These are phyloP conservation scores for Sebastes oblongus DNA, from an alignment of 2,797 vertebrate genomes.

Conservation along the genomic window DNA sequence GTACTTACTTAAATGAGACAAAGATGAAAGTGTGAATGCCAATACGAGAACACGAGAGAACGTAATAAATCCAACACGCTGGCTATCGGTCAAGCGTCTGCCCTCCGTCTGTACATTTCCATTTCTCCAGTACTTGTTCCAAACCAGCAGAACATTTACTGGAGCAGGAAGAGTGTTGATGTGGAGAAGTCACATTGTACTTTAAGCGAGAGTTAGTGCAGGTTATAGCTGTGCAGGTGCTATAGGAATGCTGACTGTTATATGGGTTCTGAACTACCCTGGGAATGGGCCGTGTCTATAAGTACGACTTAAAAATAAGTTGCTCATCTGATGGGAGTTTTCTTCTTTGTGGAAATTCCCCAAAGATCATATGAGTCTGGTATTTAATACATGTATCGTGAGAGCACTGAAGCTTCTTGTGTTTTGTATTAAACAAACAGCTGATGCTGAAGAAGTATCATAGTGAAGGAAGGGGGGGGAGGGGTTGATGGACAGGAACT, in stretches of 20 bases:
- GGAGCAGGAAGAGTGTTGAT: not conserved
- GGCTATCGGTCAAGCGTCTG: not conserved
- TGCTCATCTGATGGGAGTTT: not conserved
- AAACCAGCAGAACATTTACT: not conserved
- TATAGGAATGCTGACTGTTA: not conserved
- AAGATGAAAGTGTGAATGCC: not conserved
- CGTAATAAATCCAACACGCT: not conserved
- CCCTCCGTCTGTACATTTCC: not conserved
- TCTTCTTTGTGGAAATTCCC: not conserved
- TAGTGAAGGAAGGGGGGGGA: not conserved
- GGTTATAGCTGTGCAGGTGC: not conserved
- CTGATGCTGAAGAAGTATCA: not conserved
- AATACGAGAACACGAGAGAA: not conserved
- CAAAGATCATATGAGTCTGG: not conserved
- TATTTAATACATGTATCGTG: not conserved
- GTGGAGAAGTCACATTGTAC: not conserved
- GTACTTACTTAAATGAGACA: not conserved
- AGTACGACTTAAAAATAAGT: not conserved
- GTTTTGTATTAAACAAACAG: not conserved
- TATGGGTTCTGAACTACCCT: not conserved
- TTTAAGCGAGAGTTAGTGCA: not conserved
- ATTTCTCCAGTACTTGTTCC: not conserved
- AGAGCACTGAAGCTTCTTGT: constrained; percentile 6
- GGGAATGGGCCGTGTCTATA: not conserved
- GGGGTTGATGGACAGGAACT: not conserved